Conservation (phyloP, 1,140 invertebrate genomes). For the Dinoponera quadriceps region DNA sequence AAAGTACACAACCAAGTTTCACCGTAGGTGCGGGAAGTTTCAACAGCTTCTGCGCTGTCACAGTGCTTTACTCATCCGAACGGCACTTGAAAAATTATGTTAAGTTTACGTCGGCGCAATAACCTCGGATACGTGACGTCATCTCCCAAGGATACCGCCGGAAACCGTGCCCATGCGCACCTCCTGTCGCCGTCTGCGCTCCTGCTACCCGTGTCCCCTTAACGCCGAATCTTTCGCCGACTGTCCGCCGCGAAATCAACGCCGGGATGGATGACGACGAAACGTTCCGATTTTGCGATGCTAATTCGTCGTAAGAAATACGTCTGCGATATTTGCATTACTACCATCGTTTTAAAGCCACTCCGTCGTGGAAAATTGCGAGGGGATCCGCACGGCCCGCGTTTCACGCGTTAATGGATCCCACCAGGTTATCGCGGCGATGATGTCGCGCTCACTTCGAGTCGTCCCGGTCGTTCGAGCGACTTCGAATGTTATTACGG, state of each 20-base stretch:
- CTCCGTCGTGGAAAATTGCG: not conserved
- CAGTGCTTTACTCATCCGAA: slow-evolving; percentile 40
- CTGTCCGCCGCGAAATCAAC: not conserved
- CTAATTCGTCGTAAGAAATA: not conserved
- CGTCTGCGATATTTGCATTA: not conserved
- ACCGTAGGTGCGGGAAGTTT: slow-evolving; percentile 24
- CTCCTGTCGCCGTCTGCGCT: not conserved
- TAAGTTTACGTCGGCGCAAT: slow-evolving; percentile 38
- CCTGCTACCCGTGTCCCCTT: not conserved
- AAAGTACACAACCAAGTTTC: slow-evolving; percentile 52
- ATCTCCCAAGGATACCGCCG: slow-evolving; percentile 17
- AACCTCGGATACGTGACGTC: slow-evolving; percentile 35
- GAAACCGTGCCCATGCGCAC: not conserved
- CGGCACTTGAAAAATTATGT: slow-evolving; percentile 58
- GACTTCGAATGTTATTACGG: slow-evolving; percentile 38
- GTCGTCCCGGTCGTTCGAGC: not conserved
- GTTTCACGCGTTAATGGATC: slow-evolving; percentile 4
- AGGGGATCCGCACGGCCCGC: not conserved
- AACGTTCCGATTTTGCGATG: not conserved
- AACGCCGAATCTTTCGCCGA: not conserved
- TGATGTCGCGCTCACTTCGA: not conserved
- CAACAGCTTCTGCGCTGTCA: slow-evolving; percentile 52
- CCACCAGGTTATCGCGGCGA: not conserved
- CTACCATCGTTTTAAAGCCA: not conserved
- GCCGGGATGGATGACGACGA: not conserved